Conservation (phyloP, 2,797 vertebrate genomes). For the Octomys mimax region DNA sequence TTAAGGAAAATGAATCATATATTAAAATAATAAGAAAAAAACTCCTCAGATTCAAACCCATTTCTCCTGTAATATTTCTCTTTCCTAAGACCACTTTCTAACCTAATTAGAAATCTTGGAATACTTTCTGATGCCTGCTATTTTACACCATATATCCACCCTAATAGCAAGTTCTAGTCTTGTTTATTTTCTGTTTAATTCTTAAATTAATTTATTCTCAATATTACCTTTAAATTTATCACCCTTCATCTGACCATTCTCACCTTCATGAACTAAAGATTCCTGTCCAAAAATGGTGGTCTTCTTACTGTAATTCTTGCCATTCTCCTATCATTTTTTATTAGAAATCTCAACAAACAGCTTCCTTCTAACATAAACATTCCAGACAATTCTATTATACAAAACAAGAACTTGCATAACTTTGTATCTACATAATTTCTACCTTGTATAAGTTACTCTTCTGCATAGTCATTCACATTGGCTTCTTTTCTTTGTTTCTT, state of each 20-base stretch:
- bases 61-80: background rate
- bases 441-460: background rate
- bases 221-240: background rate
- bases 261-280: background rate
- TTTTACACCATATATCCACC: background rate
- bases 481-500: background rate
- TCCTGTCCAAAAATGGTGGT: background rate
- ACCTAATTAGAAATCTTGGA: background rate
- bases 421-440: background rate
- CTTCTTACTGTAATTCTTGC: background rate
- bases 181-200: background rate
- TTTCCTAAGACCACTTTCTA: background rate
- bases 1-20: background rate
- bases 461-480: background rate
- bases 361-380: background rate
- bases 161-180: background rate
- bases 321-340: background rate
- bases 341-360: background rate
- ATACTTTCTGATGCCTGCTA: background rate
- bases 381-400: background rate
- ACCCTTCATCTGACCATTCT: background rate
- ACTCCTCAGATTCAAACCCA: background rate
- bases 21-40: background rate
- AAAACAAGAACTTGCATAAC: background rate
- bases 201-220: background rate